Percentiles rank a stretch among this genome's conserved stretches.
Conservation (phyloP, 2,113 vertebrate species). For the Xiphias gladius region DNA sequence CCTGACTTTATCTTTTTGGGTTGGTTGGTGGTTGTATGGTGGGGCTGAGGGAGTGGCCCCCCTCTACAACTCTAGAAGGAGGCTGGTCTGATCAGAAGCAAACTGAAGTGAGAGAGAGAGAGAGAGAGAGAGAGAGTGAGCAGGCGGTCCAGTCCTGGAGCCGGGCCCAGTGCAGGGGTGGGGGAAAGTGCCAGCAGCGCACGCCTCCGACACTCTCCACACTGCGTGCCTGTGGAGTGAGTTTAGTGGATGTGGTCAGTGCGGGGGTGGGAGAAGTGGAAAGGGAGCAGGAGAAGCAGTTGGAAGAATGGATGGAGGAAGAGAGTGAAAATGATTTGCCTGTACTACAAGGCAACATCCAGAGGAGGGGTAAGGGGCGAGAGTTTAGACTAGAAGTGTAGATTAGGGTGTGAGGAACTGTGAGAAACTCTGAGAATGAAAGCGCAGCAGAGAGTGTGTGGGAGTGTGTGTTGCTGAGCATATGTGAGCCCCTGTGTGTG, state of each 20-base stretch:
- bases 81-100: constrained; percentile 70
- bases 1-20: constrained; percentile 50
- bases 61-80: constrained; percentile 35
- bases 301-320: constrained; percentile 60
- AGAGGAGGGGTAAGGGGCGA: constrained; percentile 55
- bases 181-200: constrained; percentile 74
- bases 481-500: constrained; percentile 38
- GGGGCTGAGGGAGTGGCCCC: constrained; percentile 33
- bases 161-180: constrained; percentile 71
- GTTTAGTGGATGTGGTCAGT: constrained; percentile 85
- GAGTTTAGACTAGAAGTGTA: constrained; percentile 52
- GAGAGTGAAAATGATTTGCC: constrained; percentile 54
- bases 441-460: constrained; percentile 59
- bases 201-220: constrained; percentile 81
- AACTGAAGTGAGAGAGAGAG: constrained; percentile 48
- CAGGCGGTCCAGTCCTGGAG: constrained; percentile 71
- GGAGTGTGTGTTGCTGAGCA: constrained; percentile 56
- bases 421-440: constrained; percentile 66
- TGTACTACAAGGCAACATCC: constrained; percentile 54
- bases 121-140: constrained; percentile 53
- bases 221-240: constrained; percentile 84
- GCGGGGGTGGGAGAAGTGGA: constrained; percentile 75
- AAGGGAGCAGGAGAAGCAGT: constrained; percentile 60
- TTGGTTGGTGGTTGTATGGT: constrained; percentile 52
- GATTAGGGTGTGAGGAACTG: constrained; percentile 59